Evolutionary conservation across 2,888 invertebrate species (phyloP).

Genomic region (Scaptomyza reducta): DNA sequence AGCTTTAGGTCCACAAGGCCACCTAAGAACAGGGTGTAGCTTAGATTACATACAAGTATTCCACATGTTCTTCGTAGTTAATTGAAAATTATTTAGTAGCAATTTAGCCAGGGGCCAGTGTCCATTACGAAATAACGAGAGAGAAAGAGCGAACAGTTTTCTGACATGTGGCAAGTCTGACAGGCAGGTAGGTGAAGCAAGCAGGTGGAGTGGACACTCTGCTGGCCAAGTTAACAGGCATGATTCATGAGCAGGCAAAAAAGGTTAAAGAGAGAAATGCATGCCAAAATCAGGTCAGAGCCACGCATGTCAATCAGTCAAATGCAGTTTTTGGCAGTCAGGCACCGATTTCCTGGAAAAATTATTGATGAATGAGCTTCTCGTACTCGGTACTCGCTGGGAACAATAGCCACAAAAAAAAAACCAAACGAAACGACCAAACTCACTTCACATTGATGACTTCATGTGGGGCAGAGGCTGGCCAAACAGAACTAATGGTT

Average conservation of each 20-base stretch:
- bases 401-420: slow-evolving; percentile 35
- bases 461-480: slow-evolving; percentile 40
- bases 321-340: slow-evolving; percentile 60
- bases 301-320: slow-evolving; percentile 74
- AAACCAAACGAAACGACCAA: background rate
- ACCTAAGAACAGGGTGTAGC: slow-evolving; percentile 13
- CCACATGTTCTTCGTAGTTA: slow-evolving; percentile 45
- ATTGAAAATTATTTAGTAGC: slow-evolving; percentile 71
- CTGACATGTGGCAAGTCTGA: slow-evolving; percentile 12
- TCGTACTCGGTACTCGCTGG: slow-evolving; percentile 1
- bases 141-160: background rate
- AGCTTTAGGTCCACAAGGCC: slow-evolving; percentile 19
- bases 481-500: slow-evolving; percentile 62
- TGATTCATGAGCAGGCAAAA: slow-evolving; percentile 64
- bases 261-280: slow-evolving; percentile 9
- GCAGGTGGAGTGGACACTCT: slow-evolving; percentile 33
- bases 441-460: slow-evolving; percentile 44
- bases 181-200: background rate
- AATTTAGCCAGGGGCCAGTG: slow-evolving; percentile 28
- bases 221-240: slow-evolving; percentile 36
- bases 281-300: slow-evolving; percentile 64
- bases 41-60: background rate
- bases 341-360: slow-evolving; percentile 64
- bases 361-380: slow-evolving; percentile 68
- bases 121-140: slow-evolving; percentile 2